A percentile compares a stretch with the other conserved stretches of the same genome.
Evolutionary conservation across 2,113 vertebrate genomes (phyloP).

Genomic region (Vireo altiloquus): DNA sequence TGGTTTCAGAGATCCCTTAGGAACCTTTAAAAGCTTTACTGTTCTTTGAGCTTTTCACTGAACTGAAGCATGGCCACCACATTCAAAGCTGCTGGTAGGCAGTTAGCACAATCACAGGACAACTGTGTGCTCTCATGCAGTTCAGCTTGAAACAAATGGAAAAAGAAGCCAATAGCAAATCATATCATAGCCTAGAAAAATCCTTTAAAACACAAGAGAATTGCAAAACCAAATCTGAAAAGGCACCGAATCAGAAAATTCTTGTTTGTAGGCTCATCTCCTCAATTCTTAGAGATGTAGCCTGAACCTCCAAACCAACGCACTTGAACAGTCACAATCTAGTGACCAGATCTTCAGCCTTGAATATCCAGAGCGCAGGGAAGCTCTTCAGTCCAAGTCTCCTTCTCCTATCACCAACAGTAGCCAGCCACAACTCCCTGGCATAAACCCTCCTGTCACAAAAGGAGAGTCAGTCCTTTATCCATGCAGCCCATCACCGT

Average conservation of each 20-base stretch:
- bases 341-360: not conserved
- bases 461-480: slow-evolving; percentile 10
- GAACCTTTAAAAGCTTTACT: not conserved
- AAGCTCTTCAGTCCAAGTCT: not conserved
- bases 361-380: not conserved
- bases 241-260: not conserved
- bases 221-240: not conserved
- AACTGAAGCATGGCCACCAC: not conserved
- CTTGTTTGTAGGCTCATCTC: not conserved
- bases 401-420: not conserved
- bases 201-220: not conserved
- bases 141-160: not conserved
- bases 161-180: not conserved
- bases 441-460: not conserved
- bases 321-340: not conserved
- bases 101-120: not conserved
- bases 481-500: not conserved
- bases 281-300: not conserved
- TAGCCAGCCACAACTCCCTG: not conserved
- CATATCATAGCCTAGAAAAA: not conserved
- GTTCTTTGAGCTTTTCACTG: not conserved
- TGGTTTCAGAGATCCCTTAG: not conserved
- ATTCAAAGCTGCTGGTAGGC: not conserved
- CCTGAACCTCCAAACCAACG: not conserved
- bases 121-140: not conserved